These are phyloP conservation scores for Thermophis baileyi DNA, from an alignment of 2,113 vertebrate species.

Conservation along the genomic window DNA sequence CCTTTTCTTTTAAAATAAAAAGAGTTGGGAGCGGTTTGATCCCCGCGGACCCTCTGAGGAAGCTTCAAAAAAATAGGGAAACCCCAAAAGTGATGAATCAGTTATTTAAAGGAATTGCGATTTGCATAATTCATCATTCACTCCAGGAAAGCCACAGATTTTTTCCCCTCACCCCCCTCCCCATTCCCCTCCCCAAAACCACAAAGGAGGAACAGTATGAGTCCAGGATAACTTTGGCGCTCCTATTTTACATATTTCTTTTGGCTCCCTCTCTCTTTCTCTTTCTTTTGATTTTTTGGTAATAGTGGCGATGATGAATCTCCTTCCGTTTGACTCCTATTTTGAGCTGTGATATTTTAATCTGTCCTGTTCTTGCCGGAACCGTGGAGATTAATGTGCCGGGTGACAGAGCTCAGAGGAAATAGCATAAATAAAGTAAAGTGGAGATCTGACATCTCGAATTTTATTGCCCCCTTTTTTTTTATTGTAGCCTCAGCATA, in stretches of 20 bases:
- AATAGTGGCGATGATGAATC: conserved; percentile 81
- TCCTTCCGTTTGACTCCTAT: conserved; percentile 81
- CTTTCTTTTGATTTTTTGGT: conserved; percentile 45
- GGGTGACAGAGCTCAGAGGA: conserved; percentile 80
- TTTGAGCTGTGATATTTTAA: conserved; percentile 84
- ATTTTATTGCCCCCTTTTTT: conserved; percentile 78
- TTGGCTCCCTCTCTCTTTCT: conserved; percentile 38
- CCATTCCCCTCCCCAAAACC: conserved; percentile 30
- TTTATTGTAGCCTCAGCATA: conserved; percentile 74
- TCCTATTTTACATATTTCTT: conserved; percentile 71
- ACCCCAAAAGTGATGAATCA: conserved; percentile 49
- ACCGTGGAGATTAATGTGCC: conserved; percentile 78
- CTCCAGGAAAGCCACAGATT: conserved; percentile 48
- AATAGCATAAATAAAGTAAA: conserved; percentile 83
- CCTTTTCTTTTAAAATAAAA: neutral
- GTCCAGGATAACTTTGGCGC: conserved; percentile 73
- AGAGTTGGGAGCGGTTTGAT: neutral
- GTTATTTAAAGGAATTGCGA: neutral
- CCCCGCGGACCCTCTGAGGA: neutral
- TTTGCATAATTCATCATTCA: conserved; percentile 55
- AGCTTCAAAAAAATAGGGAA: conserved; percentile 41
- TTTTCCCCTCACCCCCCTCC: neutral
- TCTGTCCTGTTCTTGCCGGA: conserved; percentile 77
- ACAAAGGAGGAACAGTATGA: conserved; percentile 59
- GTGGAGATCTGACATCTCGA: conserved; percentile 81